Base-by-base conservation (phyloP, 2,113 vertebrate genomes). In the Coryphaenoides rupestris region DNA sequence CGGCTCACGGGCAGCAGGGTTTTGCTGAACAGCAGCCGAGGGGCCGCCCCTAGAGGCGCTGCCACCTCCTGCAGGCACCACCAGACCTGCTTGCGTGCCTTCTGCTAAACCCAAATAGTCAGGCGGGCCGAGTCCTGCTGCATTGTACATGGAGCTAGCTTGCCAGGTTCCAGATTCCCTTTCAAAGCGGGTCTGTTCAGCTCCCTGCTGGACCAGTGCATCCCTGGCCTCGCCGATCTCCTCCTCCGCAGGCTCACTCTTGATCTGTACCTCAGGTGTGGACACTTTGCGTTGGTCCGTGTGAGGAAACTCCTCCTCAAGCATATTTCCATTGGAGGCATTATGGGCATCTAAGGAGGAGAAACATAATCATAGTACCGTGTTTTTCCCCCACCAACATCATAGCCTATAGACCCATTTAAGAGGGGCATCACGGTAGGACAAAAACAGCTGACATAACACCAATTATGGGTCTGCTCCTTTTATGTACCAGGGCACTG, bases 211-310 rank as follows among this genome's bases (percentile, higher is more conserved):
- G 1, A 61, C 68, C 0, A 64, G 10, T 0, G 3, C 56, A 17
- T 47, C 54, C 22, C 67, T 16, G 19, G 10, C 10, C 2, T 63
- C 71, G 15, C 58, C 33, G 5, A 2, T 2, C 21, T 46, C 58
- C 15, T 53, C 65, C n/a, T 70, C 78, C 16, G 15, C 22, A 0
- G 73, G 69, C 61, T 85, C 86, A 45, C 60, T 5, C 65, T 87
- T 85, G n/a, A 83, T 74, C 68, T 66, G 59, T n/a, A 74, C 64
- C 19, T 74, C 75, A n/a, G 69, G 49, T 5, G 17, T 2, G 2
- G 79, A 24, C 40, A 46, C 3, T 1, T 6, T 26, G 40, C 0
- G 65, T 2, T 28, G 55, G 55, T 69, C 62, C 19, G 62, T 21
- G 5, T 63, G 23, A 1, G 17, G 1, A 2, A 5, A 57, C 5